A percentile compares a stretch with the other conserved stretches of the same genome.
Evolutionary conservation across 2,113 vertebrate species (phyloP).

Genomic region (Oreochromis spilurus): DNA sequence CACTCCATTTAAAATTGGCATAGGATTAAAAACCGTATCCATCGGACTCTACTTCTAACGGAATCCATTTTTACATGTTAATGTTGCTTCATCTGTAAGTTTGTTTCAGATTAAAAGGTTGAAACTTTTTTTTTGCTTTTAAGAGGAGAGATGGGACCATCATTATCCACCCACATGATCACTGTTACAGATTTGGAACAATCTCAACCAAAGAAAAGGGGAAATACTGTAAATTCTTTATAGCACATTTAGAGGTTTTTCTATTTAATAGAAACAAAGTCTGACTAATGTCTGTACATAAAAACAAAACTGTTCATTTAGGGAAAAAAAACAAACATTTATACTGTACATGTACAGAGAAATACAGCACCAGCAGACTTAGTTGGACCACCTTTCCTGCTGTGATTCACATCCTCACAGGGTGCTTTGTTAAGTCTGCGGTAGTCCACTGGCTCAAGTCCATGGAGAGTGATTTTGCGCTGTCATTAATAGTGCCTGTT

Average conservation of each 20-base stretch:
- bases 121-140: background rate
- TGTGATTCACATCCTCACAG: constrained; percentile 5
- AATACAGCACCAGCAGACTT: constrained; percentile 37
- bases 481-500: background rate
- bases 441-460: constrained; percentile 2
- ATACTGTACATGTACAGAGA: constrained; percentile 32
- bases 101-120: background rate
- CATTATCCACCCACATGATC: background rate
- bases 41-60: background rate
- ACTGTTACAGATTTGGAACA: background rate
- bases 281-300: constrained; percentile 42
- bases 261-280: constrained; percentile 26
- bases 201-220: background rate
- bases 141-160: background rate
- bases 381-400: background rate
- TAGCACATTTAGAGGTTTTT: constrained; percentile 2
- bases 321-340: background rate
- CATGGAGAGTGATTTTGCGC: background rate
- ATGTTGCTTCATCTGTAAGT: background rate
- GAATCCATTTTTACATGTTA: background rate
- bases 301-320: constrained; percentile 8
- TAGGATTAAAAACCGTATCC: background rate
- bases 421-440: background rate
- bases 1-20: background rate
- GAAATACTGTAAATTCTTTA: constrained; percentile 34